A percentile compares a stretch with the other conserved stretches of the same genome.
Conservation (phyloP, 2,888 invertebrate species). For the Eulithis prunata region DNA sequence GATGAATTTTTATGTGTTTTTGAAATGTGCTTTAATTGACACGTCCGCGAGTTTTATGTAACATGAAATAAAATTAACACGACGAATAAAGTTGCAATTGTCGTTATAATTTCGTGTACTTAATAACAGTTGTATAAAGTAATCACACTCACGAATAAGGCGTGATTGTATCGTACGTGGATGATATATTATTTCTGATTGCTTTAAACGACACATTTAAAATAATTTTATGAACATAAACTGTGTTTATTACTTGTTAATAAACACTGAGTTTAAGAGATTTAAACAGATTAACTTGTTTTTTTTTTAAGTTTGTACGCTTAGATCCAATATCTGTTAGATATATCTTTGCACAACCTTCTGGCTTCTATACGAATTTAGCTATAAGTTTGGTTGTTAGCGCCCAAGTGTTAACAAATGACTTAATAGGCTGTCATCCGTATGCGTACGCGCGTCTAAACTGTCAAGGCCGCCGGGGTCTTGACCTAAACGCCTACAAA, state of each 20-base stretch:
- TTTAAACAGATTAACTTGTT: too few relatives aligned
- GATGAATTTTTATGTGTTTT: too few relatives aligned
- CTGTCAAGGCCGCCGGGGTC: slow-evolving; percentile 62
- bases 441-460: slow-evolving; percentile 47
- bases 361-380: too few relatives aligned
- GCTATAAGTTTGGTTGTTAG: too few relatives aligned
- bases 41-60: background rate
- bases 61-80: slow-evolving; percentile 2
- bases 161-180: slow-evolving; percentile 31
- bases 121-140: slow-evolving; percentile 35
- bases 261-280: too few relatives aligned
- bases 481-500: slow-evolving; percentile 67
- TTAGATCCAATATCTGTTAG: too few relatives aligned
- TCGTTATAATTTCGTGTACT: slow-evolving; percentile 27
- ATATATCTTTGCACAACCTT: too few relatives aligned
- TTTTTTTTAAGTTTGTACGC: too few relatives aligned
- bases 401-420: slow-evolving; percentile 18
- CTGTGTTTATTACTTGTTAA: background rate
- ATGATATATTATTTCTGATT: slow-evolving; percentile 18
- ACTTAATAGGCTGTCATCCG: slow-evolving; percentile 21
- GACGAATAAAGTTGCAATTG: slow-evolving; percentile 20
- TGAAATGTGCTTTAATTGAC: background rate
- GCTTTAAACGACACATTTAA: slow-evolving; percentile 26
- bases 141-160: slow-evolving; percentile 33
- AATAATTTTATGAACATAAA: slow-evolving; percentile 18